These are phyloP conservation scores for Sphaeridia pumilis DNA, from an alignment of 2,888 invertebrate genomes.

Conservation along the genomic window DNA sequence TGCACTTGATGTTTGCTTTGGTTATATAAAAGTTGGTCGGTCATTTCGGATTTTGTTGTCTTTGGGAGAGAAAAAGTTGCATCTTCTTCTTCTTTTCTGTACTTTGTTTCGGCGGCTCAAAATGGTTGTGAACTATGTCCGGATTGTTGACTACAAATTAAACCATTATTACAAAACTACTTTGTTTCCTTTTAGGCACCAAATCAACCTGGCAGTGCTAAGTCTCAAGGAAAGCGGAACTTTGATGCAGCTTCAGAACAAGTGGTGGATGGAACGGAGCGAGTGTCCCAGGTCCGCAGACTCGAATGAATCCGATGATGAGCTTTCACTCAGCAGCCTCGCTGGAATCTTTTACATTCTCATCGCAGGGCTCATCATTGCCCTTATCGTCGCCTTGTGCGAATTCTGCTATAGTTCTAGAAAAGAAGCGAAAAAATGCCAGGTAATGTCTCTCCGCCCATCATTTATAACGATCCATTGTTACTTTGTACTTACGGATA, in stretches of 20 bases:
- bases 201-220: slow-evolving; percentile 82
- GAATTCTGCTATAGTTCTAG: slow-evolving; percentile 93
- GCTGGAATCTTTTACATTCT: slow-evolving; percentile 99
- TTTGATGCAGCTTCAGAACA: slow-evolving; percentile 75
- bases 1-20: no score
- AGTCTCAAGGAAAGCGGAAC: slow-evolving; percentile 83
- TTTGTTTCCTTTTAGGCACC: slow-evolving; percentile 61
- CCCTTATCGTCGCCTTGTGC: slow-evolving; percentile 78
- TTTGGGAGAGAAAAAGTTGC: no score
- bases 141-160: no score
- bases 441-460: no score
- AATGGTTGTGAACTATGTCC: no score
- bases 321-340: slow-evolving; percentile 89
- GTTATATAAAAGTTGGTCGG: no score
- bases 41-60: no score
- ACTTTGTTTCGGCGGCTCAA: no score
- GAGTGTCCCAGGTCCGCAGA: slow-evolving; percentile 41
- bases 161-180: no score
- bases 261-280: slow-evolving; percentile 88
- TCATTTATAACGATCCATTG: no score
- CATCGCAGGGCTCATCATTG: slow-evolving; percentile 81
- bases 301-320: slow-evolving; percentile 46
- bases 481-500: no score
- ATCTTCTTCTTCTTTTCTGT: no score
- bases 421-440: slow-evolving; percentile 62